Percentiles rank a stretch among this genome's conserved stretches.
These are phyloP conservation scores for Seriola aureovittata DNA, from an alignment of 2,113 vertebrate genomes.

Conservation along the genomic window DNA sequence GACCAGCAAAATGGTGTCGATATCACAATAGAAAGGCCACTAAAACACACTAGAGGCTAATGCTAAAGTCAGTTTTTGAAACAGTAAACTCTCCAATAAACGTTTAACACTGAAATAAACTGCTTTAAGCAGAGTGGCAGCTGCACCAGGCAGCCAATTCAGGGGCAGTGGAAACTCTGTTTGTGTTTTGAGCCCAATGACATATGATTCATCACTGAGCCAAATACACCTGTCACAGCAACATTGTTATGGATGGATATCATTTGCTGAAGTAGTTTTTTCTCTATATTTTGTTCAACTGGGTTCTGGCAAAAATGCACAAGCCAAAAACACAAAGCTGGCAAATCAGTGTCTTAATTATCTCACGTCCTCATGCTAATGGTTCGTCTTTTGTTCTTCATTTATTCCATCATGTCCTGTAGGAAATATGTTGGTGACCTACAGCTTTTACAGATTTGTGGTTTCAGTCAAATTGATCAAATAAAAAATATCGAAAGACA, in stretches of 20 bases:
- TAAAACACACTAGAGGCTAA: not conserved
- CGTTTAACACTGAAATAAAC: not conserved
- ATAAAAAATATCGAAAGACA: constrained; percentile 24
- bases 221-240: not conserved
- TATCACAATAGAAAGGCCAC: constrained; percentile 24
- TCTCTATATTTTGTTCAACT: not conserved
- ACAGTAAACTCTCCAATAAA: not conserved
- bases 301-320: not conserved
- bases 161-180: not conserved
- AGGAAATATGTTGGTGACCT: not conserved
- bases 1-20: not conserved
- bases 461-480: not conserved
- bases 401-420: not conserved
- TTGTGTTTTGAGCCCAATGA: not conserved
- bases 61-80: not conserved
- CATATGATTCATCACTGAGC: not conserved
- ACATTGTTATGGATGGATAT: not conserved
- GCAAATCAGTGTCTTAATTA: not conserved
- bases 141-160: not conserved
- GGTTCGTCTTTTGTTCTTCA: not conserved
- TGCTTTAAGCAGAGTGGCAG: not conserved
- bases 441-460: not conserved
- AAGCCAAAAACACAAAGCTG: not conserved
- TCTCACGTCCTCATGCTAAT: not conserved
- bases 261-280: not conserved